Conservation (phyloP, 2,113 vertebrate genomes). For the Istiophorus platypterus region DNA sequence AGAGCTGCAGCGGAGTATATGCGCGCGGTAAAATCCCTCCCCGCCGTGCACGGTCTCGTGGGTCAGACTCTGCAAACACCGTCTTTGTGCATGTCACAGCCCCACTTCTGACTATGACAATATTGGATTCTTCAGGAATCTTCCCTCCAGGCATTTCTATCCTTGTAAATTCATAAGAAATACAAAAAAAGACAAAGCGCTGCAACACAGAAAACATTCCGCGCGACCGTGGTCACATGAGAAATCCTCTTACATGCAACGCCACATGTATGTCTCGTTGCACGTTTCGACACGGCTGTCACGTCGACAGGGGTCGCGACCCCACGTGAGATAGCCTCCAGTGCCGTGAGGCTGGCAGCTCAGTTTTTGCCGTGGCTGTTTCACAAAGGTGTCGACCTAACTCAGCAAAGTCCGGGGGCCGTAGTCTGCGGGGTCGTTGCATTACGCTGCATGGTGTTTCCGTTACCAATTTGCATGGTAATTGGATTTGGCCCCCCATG, state of each 20-base stretch:
- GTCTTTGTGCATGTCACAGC: conserved; percentile 42
- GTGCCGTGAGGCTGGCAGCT: no score
- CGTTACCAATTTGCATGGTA: conserved; percentile 17
- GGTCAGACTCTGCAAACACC: conserved; percentile 45
- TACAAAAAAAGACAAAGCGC: conserved; percentile 43
- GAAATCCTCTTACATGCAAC: conserved; percentile 11
- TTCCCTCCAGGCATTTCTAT: conserved; percentile 23
- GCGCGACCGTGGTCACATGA: conserved; percentile 17
- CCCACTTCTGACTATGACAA: conserved; percentile 35
- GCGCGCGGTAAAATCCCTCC: conserved; percentile 15
- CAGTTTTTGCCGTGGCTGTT: background rate
- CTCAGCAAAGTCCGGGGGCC: background rate
- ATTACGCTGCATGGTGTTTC: conserved; percentile 6
- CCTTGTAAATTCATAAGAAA: conserved; percentile 39
- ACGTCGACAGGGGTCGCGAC: background rate
- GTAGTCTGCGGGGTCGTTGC: background rate
- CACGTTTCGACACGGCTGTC: conserved; percentile 34
- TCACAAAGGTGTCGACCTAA: conserved; percentile 10
- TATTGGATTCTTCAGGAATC: conserved; percentile 26
- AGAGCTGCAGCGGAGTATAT: conserved; percentile 3
- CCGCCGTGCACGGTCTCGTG: conserved; percentile 34
- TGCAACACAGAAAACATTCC: conserved; percentile 20
- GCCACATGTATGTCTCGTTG: conserved; percentile 3
- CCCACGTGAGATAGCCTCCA: background rate
- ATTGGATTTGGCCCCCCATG: conserved; percentile 9